Evolutionary conservation across 2,797 vertebrate species (phyloP).

Genomic region (Rhinoraja longicauda): DNA sequence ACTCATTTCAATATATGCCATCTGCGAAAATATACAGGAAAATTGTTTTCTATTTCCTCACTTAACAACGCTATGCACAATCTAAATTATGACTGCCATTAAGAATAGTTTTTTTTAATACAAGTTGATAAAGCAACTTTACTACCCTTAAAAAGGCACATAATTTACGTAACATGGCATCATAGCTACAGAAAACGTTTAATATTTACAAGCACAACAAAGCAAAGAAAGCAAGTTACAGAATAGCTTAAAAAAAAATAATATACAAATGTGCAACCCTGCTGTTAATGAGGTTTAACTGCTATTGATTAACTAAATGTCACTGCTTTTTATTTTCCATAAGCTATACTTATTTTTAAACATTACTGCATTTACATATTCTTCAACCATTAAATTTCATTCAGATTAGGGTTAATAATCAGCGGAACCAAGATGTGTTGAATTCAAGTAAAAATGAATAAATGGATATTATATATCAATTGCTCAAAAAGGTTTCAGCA

Average conservation of each 20-base stretch:
- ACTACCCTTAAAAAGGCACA: slow-evolving; percentile 40
- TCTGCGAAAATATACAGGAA: slow-evolving; percentile 36
- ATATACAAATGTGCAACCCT: slow-evolving; percentile 71
- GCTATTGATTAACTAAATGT: neutral
- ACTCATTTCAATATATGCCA: slow-evolving; percentile 30
- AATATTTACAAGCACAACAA: slow-evolving; percentile 49
- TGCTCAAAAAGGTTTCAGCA: neutral
- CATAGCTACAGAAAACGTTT: slow-evolving; percentile 43
- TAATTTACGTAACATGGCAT: slow-evolving; percentile 39
- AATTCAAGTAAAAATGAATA: neutral
- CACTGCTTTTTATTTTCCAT: slow-evolving; percentile 1
- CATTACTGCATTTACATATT: neutral
- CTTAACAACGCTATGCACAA: slow-evolving; percentile 17
- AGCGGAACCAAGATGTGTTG: neutral
- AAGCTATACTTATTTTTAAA: neutral
- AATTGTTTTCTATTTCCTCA: slow-evolving; percentile 8
- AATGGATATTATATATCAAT: slow-evolving; percentile 24
- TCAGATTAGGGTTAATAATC: neutral
- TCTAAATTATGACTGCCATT: slow-evolving; percentile 11
- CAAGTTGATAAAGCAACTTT: slow-evolving; percentile 37
- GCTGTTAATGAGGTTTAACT: slow-evolving; percentile 61
- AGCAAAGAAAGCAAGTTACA: slow-evolving; percentile 46
- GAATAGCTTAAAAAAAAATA: slow-evolving; percentile 47
- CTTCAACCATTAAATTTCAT: neutral
- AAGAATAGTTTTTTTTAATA: slow-evolving; percentile 24